phyloP scores from a whole-genome alignment of 2,888 invertebrate genomes.

The Cylindroiulus punctatus region DNA sequence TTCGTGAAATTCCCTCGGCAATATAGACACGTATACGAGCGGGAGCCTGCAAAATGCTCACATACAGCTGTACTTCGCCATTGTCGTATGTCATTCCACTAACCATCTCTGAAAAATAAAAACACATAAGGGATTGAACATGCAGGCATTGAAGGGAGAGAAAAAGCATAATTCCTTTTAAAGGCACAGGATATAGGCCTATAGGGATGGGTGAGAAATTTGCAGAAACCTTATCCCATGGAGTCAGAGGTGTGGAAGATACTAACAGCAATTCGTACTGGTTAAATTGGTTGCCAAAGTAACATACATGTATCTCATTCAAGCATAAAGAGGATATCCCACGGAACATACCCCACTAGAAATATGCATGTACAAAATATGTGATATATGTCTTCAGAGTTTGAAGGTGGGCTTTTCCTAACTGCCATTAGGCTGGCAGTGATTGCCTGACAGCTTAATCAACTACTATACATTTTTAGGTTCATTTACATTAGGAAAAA shows the following conservation, averaged over 20 bases:
- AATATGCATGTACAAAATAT: too few species aligned
- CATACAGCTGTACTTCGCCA: neutral
- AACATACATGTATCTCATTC: too few species aligned
- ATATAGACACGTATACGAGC: conserved; percentile 39
- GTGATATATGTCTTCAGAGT: too few species aligned
- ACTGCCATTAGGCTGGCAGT: too few species aligned
- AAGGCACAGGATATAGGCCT: neutral
- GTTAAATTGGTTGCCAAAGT: neutral
- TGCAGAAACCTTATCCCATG: neutral
- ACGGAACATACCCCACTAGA: too few species aligned
- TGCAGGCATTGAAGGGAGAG: neutral
- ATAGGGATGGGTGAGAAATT: conserved; percentile 23
- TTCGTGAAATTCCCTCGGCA: conserved; percentile 47
- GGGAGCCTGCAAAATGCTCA: conserved; percentile 3
- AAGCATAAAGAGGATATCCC: too few species aligned
- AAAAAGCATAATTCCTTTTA: conserved; percentile 20
- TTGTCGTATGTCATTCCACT: conserved; percentile 31
- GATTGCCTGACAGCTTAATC: too few species aligned
- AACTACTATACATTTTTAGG: too few species aligned
- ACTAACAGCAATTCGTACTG: neutral
- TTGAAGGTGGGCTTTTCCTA: too few species aligned
- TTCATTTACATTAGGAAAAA: too few species aligned
- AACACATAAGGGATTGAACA: conserved; percentile 34
- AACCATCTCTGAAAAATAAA: conserved; percentile 38
- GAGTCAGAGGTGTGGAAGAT: neutral